Evolutionary conservation across 2,113 vertebrate species (phyloP).

Genomic region (Phoenicopterus ruber): DNA sequence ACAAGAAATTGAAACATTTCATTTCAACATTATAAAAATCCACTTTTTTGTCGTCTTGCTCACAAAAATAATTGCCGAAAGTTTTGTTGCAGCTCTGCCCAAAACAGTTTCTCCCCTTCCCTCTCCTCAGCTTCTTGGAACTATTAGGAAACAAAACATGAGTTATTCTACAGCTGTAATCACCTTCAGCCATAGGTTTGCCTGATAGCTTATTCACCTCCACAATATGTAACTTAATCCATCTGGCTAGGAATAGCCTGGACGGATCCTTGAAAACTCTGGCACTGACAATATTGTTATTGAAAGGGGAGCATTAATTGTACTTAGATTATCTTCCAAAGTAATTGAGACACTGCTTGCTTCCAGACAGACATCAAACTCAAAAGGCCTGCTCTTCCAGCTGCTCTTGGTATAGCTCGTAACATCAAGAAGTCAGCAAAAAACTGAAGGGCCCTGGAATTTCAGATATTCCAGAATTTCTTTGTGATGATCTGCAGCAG

Average conservation of each 20-base stretch:
- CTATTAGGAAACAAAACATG: conserved; percentile 28
- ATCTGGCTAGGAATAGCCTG: conserved; percentile 30
- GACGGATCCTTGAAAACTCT: conserved; percentile 29
- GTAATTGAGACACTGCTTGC: conserved; percentile 4
- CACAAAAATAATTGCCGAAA: not conserved
- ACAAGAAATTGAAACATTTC: not conserved
- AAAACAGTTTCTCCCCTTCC: conserved; percentile 38
- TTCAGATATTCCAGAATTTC: not conserved
- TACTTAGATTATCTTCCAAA: conserved; percentile 30
- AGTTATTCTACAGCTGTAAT: conserved; percentile 48
- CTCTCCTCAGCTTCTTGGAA: conserved; percentile 44
- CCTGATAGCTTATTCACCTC: not conserved
- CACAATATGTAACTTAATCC: conserved; percentile 26
- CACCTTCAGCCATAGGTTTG: conserved; percentile 32
- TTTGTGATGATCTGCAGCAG: not conserved
- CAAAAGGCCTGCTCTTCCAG: not conserved
- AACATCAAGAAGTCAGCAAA: not conserved
- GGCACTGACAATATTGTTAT: conserved; percentile 17
- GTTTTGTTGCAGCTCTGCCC: conserved; percentile 34
- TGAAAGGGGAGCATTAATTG: conserved; percentile 52
- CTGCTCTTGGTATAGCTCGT: not conserved
- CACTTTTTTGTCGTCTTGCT: not conserved
- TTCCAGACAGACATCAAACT: conserved; percentile 20
- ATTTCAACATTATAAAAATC: not conserved
- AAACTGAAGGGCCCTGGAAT: not conserved